Evolutionary conservation across 2,888 invertebrate species (phyloP).

Genomic region (Drosophila borealis): DNA sequence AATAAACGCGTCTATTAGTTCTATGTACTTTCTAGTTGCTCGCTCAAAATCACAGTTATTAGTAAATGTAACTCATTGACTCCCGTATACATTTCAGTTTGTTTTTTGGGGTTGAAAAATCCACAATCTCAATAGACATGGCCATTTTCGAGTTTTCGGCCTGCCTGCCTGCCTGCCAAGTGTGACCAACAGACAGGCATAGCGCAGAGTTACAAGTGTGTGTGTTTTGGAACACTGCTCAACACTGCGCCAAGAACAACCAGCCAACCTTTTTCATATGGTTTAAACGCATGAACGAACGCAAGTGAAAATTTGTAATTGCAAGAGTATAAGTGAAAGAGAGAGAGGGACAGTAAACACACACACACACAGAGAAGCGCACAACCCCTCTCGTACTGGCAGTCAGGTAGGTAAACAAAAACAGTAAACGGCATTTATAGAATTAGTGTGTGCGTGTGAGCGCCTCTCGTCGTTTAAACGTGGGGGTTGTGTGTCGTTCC

Average conservation of each 20-base stretch:
- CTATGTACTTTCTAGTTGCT: conserved; percentile 19
- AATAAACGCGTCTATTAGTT: conserved; percentile 27
- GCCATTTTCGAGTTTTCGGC: conserved; percentile 39
- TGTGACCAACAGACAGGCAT: conserved; percentile 46
- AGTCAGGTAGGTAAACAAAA: conserved; percentile 62
- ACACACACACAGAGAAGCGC: conserved; percentile 20
- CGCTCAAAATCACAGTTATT: conserved; percentile 36
- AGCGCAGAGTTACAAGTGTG: conserved; percentile 41
- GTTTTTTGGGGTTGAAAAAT: conserved; percentile 43
- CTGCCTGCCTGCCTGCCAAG: conserved; percentile 20
- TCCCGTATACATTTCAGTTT: conserved; percentile 13
- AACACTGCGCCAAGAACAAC: conserved; percentile 30
- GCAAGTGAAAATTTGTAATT: conserved; percentile 48
- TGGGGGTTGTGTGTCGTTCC: conserved; percentile 47
- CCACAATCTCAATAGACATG: conserved; percentile 42
- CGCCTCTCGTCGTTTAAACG: conserved; percentile 33
- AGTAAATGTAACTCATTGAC: conserved; percentile 29
- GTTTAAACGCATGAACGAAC: conserved; percentile 48
- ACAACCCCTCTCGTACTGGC: conserved; percentile 35
- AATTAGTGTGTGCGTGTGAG: conserved; percentile 39
- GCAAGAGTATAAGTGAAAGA: conserved; percentile 13
- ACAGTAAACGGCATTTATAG: conserved; percentile 58
- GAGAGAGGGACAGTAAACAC: conserved; percentile 24
- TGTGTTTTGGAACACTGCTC: conserved; percentile 30
- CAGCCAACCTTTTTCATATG: conserved; percentile 25